Conservation (phyloP, 2,888 invertebrate species). For the Acleris literana region DNA sequence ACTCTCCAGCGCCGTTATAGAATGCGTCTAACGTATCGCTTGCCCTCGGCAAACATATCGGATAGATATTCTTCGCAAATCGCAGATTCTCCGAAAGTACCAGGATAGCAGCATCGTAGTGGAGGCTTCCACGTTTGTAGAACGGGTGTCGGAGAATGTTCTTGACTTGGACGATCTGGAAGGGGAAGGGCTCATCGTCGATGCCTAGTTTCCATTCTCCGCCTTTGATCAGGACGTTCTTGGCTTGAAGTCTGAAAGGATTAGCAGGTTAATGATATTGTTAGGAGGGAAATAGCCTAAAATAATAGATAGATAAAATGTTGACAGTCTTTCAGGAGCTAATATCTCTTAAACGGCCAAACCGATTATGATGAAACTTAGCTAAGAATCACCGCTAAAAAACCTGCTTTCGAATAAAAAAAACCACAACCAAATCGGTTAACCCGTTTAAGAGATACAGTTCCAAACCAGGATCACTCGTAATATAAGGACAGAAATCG, state of each 20-base stretch:
- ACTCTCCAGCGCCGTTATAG: conserved; percentile 84
- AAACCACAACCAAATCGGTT: too few species aligned
- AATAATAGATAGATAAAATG: too few species aligned
- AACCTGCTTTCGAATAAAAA: too few species aligned
- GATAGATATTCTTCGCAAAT: conserved; percentile 88
- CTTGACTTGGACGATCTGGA: conserved; percentile 89
- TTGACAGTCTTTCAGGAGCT: too few species aligned
- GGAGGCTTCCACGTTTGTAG: conserved; percentile 84
- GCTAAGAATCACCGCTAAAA: too few species aligned
- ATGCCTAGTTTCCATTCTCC: conserved; percentile 94
- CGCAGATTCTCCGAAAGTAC: conserved; percentile 85
- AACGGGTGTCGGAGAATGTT: conserved; percentile 88
- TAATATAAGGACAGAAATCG: too few species aligned
- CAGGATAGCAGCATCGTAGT: conserved; percentile 89
- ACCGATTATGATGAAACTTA: too few species aligned
- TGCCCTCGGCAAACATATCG: conserved; percentile 86
- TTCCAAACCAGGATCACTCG: too few species aligned
- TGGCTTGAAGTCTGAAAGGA: conserved; percentile 80
- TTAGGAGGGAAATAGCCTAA: too few species aligned
- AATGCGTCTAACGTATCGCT: conserved; percentile 80
- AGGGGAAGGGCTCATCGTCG: conserved; percentile 90
- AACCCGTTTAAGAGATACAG: too few species aligned
- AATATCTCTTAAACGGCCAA: too few species aligned
- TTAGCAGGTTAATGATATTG: too few species aligned
- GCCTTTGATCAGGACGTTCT: conserved; percentile 89